phyloP scores from a whole-genome alignment of 2,113 vertebrate genomes.

The Megaceryle maxima region DNA sequence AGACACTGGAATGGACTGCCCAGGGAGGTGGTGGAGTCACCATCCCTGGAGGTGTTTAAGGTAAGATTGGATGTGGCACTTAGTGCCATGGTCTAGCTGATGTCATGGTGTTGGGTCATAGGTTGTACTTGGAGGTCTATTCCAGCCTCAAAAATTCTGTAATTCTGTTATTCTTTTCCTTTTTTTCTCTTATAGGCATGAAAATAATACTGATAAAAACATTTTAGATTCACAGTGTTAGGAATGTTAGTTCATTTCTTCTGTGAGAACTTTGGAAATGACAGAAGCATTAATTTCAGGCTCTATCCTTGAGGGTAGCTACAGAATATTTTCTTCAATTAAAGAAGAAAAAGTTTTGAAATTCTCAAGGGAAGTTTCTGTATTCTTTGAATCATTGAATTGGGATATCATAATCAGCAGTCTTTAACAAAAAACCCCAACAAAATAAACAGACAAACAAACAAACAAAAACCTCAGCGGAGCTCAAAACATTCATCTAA shows the following conservation, averaged over 20 bases:
- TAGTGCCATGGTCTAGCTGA: too few relatives aligned
- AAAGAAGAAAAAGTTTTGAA: neutral
- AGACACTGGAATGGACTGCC: too few relatives aligned
- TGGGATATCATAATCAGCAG: neutral
- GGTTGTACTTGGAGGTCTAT: too few relatives aligned
- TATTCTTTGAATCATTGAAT: neutral
- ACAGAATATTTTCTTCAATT: conserved; percentile 32
- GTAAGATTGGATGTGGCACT: too few relatives aligned
- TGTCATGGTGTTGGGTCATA: too few relatives aligned
- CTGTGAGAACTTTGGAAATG: neutral
- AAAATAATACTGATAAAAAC: neutral
- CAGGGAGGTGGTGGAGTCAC: too few relatives aligned
- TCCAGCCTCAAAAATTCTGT: too few relatives aligned
- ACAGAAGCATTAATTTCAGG: conserved; percentile 31
- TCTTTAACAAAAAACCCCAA: neutral
- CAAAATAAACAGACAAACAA: neutral
- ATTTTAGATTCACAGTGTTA: neutral
- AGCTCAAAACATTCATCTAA: neutral
- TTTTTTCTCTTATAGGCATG: too few relatives aligned
- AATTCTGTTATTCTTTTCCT: too few relatives aligned
- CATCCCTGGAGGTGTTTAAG: too few relatives aligned
- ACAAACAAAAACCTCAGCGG: neutral
- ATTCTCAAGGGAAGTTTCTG: neutral
- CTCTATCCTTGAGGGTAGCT: neutral
- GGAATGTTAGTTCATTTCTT: neutral